A percentile compares a stretch with the other conserved stretches of the same genome.
Evolutionary conservation across 2,113 vertebrate species (phyloP).

Genomic region (Megaceryle maxima): DNA sequence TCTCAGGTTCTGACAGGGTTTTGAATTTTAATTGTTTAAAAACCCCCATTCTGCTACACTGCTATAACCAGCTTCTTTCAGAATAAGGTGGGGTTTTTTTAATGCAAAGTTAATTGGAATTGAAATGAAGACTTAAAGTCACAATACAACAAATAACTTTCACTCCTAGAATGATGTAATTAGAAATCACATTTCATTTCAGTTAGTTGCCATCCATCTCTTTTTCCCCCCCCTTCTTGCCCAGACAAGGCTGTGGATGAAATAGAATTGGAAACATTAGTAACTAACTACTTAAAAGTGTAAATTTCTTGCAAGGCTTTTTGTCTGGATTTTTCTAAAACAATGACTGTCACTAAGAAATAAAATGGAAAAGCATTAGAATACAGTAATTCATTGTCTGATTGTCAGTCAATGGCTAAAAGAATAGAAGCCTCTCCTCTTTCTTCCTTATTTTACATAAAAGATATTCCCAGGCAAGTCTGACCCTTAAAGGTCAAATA

Average conservation of each 20-base stretch:
- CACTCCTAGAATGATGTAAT: background rate
- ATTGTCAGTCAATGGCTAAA: background rate
- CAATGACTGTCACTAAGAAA: background rate
- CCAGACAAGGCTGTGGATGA: background rate
- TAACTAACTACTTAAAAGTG: background rate
- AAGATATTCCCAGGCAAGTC: background rate
- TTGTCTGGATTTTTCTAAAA: background rate
- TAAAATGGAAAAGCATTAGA: background rate
- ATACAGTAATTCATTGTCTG: background rate
- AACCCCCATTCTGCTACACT: background rate
- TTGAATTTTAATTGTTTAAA: background rate
- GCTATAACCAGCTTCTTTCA: background rate
- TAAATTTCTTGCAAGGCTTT: background rate
- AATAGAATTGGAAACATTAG: background rate
- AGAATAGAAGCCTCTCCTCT: background rate
- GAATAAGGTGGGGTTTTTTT: background rate
- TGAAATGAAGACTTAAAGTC: background rate
- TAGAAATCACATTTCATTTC: conserved; percentile 28
- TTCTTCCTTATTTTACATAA: background rate
- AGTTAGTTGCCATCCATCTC: background rate
- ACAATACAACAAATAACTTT: background rate
- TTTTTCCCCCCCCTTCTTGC: background rate
- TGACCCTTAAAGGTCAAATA: background rate
- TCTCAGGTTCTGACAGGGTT: background rate
- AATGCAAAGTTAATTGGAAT: conserved; percentile 10